Base-by-base conservation (phyloP, 2,113 vertebrate species). In the Fregata magnificens region DNA sequence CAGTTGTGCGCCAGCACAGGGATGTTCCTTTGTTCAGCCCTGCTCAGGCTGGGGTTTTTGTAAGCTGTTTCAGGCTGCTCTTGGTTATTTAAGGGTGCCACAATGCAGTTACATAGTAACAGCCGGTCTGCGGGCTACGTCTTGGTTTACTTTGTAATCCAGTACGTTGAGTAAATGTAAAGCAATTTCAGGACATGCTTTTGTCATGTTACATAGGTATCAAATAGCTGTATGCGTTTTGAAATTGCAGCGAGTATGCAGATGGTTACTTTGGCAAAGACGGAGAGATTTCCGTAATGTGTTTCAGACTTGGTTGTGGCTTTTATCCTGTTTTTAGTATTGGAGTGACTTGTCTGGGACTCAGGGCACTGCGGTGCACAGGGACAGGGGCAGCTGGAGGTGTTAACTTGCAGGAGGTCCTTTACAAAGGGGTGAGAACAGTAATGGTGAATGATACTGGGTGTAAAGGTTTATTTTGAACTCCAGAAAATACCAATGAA, bases 341-440 rank as follows among this genome's bases (percentile, higher is more conserved):
- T 34, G 76, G 40, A 26, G 32, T 69, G 74, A 13, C 29, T 65
- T 40, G 56, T 55, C 17, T 36, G 78, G 42, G 73, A 45, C 36
- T 25, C 1, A 1, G 34, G 76, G 31, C 45, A 9, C 58, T 40
- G 73, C 0, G 2, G 44, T 15, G 56, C 56, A 3, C 18, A 5
- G 58, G 63, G 58, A 16, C 4, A 5, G 38, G 50, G 42, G 49
- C 50, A 28, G 47, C 44, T 34, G 62, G 62, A 34, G 58, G 28
- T 21, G 36, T 19, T 77, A 6, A 21, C 40, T 65, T 29, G 1
- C 19, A 78, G 21, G 13, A 52, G 8, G 6, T 16, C 49, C 34
- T 52, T 34, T 58, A 6, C 16, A 11, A 8, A 40, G 21, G 32
- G 9, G 4, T 72, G 71, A 72, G 83, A 56, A 16, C 26, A 55